A percentile compares a stretch with the other conserved stretches of the same genome.
Evolutionary conservation across 2,888 invertebrate genomes (phyloP).

Genomic region (Odontocolon sp.): DNA sequence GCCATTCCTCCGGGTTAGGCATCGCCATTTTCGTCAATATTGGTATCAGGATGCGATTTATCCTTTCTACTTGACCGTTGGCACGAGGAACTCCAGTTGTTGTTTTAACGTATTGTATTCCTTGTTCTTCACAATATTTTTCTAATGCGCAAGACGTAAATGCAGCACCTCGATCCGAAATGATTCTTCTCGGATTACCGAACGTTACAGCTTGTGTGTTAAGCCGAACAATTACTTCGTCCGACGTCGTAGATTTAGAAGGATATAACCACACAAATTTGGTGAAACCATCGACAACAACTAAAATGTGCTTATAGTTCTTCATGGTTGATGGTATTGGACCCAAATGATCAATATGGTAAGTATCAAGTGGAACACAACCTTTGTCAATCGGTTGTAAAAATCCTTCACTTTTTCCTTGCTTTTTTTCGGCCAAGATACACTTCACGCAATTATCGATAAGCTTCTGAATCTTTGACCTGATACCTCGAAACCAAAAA

Average conservation of each 20-base stretch:
- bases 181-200: constrained; percentile 16
- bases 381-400: constrained; percentile 31
- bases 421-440: constrained; percentile 60
- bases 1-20: constrained; percentile 36
- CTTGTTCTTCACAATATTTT: constrained; percentile 36
- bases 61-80: constrained; percentile 50
- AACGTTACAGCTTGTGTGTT: neutral
- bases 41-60: constrained; percentile 22
- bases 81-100: constrained; percentile 47
- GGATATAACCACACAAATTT: constrained; percentile 54
- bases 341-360: constrained; percentile 43
- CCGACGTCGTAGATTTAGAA: constrained; percentile 41
- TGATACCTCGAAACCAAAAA: constrained; percentile 49
- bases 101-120: constrained; percentile 32
- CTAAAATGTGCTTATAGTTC: constrained; percentile 37
- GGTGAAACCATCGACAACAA: constrained; percentile 41
- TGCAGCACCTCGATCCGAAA: constrained; percentile 46
- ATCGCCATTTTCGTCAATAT: constrained; percentile 37
- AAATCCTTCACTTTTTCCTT: constrained; percentile 49
- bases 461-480: constrained; percentile 27
- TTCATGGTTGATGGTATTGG: constrained; percentile 37
- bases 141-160: constrained; percentile 44
- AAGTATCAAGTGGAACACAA: constrained; percentile 30
- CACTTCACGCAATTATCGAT: constrained; percentile 62
- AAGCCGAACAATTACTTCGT: constrained; percentile 25